Percentiles rank a stretch among this genome's conserved stretches.
Evolutionary conservation across 2,113 vertebrate genomes (phyloP).

Genomic region (Corythornis vintsioides): DNA sequence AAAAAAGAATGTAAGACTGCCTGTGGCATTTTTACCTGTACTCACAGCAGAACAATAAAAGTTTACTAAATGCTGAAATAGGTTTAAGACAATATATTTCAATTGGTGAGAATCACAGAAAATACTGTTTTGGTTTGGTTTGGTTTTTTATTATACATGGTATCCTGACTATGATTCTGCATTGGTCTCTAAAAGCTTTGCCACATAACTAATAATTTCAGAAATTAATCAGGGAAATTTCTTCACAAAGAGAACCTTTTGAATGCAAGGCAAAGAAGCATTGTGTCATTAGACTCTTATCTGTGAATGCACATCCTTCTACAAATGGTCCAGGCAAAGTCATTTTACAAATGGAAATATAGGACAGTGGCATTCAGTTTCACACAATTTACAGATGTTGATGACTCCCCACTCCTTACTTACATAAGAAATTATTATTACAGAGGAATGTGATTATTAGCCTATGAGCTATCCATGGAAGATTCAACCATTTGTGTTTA

Average conservation of each 20-base stretch:
- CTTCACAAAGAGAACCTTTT: background rate
- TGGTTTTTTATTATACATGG: background rate
- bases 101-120: background rate
- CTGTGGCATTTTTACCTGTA: background rate
- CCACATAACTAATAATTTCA: background rate
- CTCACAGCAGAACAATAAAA: background rate
- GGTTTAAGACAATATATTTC: background rate
- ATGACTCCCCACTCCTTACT: background rate
- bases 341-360: background rate
- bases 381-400: background rate
- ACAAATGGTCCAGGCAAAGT: background rate
- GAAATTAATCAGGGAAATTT: background rate
- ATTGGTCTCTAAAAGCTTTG: background rate
- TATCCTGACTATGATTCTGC: background rate
- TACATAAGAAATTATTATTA: background rate
- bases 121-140: background rate
- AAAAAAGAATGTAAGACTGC: background rate
- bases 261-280: background rate
- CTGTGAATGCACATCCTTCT: background rate
- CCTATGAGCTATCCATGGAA: background rate
- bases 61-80: background rate
- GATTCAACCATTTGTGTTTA: background rate
- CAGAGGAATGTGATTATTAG: background rate
- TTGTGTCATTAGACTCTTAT: background rate
- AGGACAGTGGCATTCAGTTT: background rate